Base-by-base conservation (phyloP, 2,113 vertebrate genomes). In the Odocoileus virginianus region DNA sequence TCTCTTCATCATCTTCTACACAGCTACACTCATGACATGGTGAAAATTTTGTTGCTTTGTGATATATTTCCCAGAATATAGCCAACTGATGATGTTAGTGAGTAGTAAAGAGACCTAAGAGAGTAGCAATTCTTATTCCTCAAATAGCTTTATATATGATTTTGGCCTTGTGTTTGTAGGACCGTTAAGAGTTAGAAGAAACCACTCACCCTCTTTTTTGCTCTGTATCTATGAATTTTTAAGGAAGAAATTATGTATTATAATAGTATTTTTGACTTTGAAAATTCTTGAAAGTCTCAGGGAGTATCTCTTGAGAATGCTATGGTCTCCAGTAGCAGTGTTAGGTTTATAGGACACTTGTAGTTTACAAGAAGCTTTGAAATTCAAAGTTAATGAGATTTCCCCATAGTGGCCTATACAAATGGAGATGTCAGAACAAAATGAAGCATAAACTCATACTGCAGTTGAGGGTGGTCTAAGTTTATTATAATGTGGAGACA, bases 201-300 rank as follows among this genome's bases (percentile, higher is more conserved):
- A 92, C 33, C 13, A 89, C 55, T 93, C 87, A 61, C 0, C n/a
- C 50, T 21, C 45, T 47, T 60, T 52, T 60, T 50, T 27, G 67
- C 85, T 94, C 61, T 74, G 28, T 47, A 30, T 91, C 95, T 74
- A 40, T 91, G 74, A 40, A 88, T 87, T 97, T 89, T 95, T 97
- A 83, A 90, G 87, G 27, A 79, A 95, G 27, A 94, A 93, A 95
- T 87, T 85, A 58, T 83, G 50, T 64, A 8, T 54, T 95, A 33
- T 91, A 82, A 87, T 87, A 91, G 27, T 52, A 57, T 97, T 92
- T 47, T 95, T 97, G 79, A 95, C 71, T 96, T 97, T 87, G 79
- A 97, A 64, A 97, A 94, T 89, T 93, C 89, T 96, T 95, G 14
- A 94, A 54, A 87, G 14, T 60, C 79, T 93, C 83, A 81, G 6